Evolutionary conservation across 1,140 invertebrate species (phyloP).

Genomic region (Achatina immaculata): DNA sequence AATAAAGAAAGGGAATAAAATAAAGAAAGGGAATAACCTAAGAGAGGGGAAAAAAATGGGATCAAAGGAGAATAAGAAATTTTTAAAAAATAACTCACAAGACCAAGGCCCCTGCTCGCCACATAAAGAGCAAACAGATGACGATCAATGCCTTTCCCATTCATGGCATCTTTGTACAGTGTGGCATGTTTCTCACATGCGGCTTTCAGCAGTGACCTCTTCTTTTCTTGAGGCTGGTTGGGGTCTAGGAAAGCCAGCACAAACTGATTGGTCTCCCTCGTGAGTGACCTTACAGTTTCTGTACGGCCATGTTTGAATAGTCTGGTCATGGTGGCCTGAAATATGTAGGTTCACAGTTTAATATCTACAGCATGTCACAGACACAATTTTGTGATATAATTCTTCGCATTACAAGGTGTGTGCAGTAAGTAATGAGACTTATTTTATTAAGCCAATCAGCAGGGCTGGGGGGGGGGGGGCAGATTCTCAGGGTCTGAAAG

Average conservation of each 20-base stretch:
- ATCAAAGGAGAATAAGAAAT: no score
- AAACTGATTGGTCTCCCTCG: slow-evolving; percentile 90
- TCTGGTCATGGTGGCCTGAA: slow-evolving; percentile 92
- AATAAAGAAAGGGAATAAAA: no score
- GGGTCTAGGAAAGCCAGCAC: slow-evolving; percentile 75
- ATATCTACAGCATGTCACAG: no score
- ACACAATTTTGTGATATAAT: no score
- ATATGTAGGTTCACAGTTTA: not conserved
- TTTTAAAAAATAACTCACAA: slow-evolving; percentile 71
- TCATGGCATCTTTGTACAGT: slow-evolving; percentile 95
- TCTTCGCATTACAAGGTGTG: no score
- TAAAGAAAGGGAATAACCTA: no score
- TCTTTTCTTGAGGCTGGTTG: slow-evolving; percentile 74
- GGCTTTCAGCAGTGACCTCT: slow-evolving; percentile 78
- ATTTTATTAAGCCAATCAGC: no score
- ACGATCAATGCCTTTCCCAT: slow-evolving; percentile 86
- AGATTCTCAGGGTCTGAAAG: no score
- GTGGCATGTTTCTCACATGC: slow-evolving; percentile 87
- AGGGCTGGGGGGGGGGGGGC: no score
- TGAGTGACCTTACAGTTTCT: slow-evolving; percentile 96
- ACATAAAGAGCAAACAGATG: slow-evolving; percentile 76
- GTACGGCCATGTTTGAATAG: slow-evolving; percentile 95
- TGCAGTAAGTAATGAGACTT: no score
- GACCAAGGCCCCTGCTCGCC: slow-evolving; percentile 72
- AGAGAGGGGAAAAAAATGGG: no score